These are phyloP conservation scores for human DNA, from an alignment of 2,113 vertebrate species.

Conservation along the genomic window DNA sequence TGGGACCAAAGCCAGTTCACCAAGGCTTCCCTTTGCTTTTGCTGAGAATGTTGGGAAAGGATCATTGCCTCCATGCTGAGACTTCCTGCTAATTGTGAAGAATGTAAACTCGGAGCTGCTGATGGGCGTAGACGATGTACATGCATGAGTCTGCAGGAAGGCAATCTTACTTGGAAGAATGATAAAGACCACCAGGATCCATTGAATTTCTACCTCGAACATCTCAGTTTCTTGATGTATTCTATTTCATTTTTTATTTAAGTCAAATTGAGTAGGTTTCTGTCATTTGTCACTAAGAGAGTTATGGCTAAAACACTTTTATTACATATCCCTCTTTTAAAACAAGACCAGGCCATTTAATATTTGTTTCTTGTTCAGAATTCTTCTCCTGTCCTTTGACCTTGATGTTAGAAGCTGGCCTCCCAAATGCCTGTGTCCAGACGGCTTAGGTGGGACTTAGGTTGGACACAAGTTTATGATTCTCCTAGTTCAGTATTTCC, in stretches of 20 bases:
- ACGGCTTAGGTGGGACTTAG: neutral
- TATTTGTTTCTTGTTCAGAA: too few species aligned
- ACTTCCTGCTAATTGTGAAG: neutral
- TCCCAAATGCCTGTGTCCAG: neutral
- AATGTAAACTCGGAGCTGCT: too few species aligned
- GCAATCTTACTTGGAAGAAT: neutral
- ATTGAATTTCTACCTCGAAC: neutral
- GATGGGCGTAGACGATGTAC: fast-evolving
- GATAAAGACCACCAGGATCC: too few species aligned
- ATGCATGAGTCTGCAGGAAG: neutral
- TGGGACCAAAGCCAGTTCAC: neutral
- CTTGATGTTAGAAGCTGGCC: neutral
- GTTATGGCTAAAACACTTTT: neutral
- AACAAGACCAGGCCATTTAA: neutral
- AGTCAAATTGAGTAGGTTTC: neutral
- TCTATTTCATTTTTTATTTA: neutral
- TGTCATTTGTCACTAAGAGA: neutral
- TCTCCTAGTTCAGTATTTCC: neutral
- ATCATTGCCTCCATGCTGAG: too few species aligned
- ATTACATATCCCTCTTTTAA: neutral
- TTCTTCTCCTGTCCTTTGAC: too few species aligned
- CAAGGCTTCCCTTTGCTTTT: neutral
- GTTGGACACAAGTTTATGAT: neutral
- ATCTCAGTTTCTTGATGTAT: neutral
- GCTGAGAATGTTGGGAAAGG: neutral